Percentiles rank a stretch among this genome's conserved stretches.
Evolutionary conservation across 2,797 vertebrate genomes (phyloP).

Genomic region (Melanotaenia maccullochi): DNA sequence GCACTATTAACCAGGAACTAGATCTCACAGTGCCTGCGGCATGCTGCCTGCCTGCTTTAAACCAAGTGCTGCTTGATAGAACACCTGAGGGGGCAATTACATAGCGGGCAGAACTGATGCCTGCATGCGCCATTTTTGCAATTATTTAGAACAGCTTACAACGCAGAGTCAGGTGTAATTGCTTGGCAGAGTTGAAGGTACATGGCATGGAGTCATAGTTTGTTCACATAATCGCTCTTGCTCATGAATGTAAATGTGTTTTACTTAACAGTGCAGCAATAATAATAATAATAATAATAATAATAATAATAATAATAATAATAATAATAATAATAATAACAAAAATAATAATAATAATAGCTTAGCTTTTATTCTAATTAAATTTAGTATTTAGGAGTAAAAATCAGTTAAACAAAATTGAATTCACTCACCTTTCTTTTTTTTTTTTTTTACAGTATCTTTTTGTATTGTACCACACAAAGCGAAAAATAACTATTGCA

Average conservation of each 20-base stretch:
- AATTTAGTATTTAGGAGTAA: too few species aligned
- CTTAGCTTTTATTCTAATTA: too few species aligned
- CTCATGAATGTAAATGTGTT: neutral
- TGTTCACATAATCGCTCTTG: slow-evolving; percentile 8
- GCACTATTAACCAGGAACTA: slow-evolving; percentile 75
- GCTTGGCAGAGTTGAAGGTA: slow-evolving; percentile 26
- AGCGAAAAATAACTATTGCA: neutral
- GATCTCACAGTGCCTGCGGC: slow-evolving; percentile 43
- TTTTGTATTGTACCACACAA: neutral
- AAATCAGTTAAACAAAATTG: too few species aligned
- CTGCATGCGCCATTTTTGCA: slow-evolving; percentile 7
- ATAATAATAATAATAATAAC: neutral
- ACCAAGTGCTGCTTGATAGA: slow-evolving; percentile 44
- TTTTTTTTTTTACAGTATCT: neutral
- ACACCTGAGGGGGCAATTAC: slow-evolving; percentile 45
- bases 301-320: too few species aligned
- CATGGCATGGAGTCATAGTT: neutral
- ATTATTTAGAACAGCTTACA: slow-evolving; percentile 47
- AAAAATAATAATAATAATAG: too few species aligned
- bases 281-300: neutral
- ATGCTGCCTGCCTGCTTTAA: slow-evolving; percentile 44
- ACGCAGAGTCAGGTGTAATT: slow-evolving; percentile 26
- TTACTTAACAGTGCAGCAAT: neutral
- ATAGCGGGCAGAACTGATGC: slow-evolving; percentile 26
- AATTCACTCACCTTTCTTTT: neutral